Evolutionary conservation across 1,140 invertebrate species (phyloP), one percentile per base, ranked within the genome.

Genomic region (Danaus plexippus): DNA sequence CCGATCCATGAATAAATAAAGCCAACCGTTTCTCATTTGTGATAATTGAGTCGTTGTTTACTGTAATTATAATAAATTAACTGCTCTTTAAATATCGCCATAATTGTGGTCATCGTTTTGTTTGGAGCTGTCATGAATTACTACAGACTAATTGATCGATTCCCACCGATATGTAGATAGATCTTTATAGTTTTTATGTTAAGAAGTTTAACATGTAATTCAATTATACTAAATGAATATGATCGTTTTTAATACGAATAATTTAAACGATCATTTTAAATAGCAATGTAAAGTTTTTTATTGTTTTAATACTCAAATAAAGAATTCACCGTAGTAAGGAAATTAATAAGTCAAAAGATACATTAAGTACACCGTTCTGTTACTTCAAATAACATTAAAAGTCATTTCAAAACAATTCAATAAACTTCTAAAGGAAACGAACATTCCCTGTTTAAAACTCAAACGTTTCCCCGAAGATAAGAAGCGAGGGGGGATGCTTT

Each of bases 391-490:
- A 55, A 48, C 40, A 11, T 15, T 47, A 22, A 9, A 32, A 42
- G 46, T 32, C 22, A 55, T 60, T 47, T 50, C 10, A 46, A 60
- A 59, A 57, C 61, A 47, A 59, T 44, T 63, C 47, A 54, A 63
- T 59, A 55, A 63, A 45, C 52, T 63, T 44, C 46, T 51, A 48
- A 9, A 47, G 50, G 51, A 59, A 59, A 40, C 53, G 22, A 53
- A 63, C 53, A 56, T 72, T 72, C 67, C 69, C 64, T 63, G 47
- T 32, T 32, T 32, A 32, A 57, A 65, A 69, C 65, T 69, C 66
- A 63, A 66, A 59, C 63, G 56, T 70, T 66, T 66, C 61, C 66
- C 67, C 63, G 66, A 46, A 73, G 69, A 73, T 64, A 63, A 55
- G 56, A 66, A 70, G 62, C 43, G 49, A 54, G 22, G 22, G 7